A percentile compares a stretch with the other conserved stretches of the same genome.
These are phyloP conservation scores for Psittacula echo DNA, from an alignment of 2,797 vertebrate genomes.

Conservation along the genomic window DNA sequence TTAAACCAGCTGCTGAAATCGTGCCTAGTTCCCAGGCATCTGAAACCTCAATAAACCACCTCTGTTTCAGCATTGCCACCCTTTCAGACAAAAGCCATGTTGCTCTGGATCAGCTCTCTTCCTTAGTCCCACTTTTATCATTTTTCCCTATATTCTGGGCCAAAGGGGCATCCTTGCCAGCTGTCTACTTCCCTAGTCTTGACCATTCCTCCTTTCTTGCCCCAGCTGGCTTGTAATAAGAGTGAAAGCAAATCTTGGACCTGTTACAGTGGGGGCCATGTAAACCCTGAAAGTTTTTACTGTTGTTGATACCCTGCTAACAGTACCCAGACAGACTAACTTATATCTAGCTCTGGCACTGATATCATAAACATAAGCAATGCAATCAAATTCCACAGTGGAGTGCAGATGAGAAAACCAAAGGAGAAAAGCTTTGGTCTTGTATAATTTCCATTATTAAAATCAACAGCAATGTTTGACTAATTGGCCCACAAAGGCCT, in stretches of 20 bases:
- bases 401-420: constrained; percentile 51
- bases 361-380: constrained; percentile 24
- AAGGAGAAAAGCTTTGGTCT: constrained; percentile 35
- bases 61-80: neutral
- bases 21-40: neutral
- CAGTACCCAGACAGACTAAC: neutral
- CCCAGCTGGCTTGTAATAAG: neutral
- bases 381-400: constrained; percentile 27
- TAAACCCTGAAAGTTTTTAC: neutral
- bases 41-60: neutral
- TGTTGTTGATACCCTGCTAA: neutral
- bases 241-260: neutral
- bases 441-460: constrained; percentile 67
- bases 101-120: neutral
- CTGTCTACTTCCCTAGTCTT: neutral
- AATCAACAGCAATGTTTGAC: constrained; percentile 57
- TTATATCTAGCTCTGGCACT: neutral
- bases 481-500: constrained; percentile 64
- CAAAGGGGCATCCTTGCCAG: neutral
- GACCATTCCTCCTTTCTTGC: neutral
- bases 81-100: neutral
- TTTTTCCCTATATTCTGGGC: neutral
- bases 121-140: neutral
- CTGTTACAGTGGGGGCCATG: neutral
- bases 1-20: neutral